Percentiles rank a stretch among this genome's conserved stretches.
Evolutionary conservation across 2,888 invertebrate genomes (phyloP).

Genomic region (Troilus luridus): DNA sequence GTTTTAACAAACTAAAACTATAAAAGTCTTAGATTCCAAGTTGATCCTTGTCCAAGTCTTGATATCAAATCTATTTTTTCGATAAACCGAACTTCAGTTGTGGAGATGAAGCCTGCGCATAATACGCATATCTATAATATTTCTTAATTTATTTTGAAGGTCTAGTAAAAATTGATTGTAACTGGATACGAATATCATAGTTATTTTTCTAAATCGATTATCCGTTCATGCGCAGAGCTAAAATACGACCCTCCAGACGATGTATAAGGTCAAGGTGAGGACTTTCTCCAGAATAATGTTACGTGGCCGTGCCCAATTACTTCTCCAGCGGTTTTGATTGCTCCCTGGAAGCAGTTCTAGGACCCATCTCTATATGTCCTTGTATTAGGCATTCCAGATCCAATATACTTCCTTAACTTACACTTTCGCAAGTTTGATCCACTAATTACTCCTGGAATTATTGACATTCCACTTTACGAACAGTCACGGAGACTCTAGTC

Average conservation of each 20-base stretch:
- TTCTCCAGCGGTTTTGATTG: constrained; percentile 1
- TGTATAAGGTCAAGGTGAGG: not conserved
- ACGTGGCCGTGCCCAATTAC: constrained; percentile 34
- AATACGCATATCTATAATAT: no score
- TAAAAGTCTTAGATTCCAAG: no score
- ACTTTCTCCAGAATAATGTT: not conserved
- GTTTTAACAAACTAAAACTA: no score
- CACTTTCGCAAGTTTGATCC: not conserved
- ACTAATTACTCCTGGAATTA: no score
- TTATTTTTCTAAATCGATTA: not conserved
- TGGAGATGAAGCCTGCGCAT: no score
- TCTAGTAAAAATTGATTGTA: no score
- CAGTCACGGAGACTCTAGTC: no score
- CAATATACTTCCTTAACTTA: not conserved
- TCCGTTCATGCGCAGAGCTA: not conserved
- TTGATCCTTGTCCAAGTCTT: no score
- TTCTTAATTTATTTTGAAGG: no score
- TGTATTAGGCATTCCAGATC: not conserved
- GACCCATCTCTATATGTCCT: not conserved
- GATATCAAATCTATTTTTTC: no score
- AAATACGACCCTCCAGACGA: constrained; percentile 7
- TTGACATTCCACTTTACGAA: no score
- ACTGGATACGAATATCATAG: not conserved
- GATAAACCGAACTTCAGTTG: no score
- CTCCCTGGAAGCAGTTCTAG: not conserved